Evolutionary conservation across 2,113 vertebrate species (phyloP).

Genomic region (Gasterosteus aculeatus): DNA sequence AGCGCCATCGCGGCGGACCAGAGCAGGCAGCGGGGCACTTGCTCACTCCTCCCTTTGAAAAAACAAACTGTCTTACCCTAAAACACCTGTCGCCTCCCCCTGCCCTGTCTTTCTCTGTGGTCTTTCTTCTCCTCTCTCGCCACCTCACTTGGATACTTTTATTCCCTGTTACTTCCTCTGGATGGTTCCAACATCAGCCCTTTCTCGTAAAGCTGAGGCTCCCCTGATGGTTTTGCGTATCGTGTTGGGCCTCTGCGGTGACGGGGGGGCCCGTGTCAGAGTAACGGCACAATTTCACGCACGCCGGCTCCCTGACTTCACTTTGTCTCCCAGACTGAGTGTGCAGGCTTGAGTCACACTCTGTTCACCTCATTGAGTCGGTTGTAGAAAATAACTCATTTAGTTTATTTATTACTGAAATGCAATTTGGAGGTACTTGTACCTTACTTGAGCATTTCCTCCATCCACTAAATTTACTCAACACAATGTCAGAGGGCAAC

Average conservation of each 20-base stretch:
- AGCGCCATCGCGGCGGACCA: conserved; percentile 38
- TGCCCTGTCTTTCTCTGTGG: background rate
- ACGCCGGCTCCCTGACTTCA: background rate
- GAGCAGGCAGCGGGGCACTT: conserved; percentile 48
- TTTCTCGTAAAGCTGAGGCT: conserved; percentile 19
- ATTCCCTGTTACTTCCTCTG: conserved; percentile 28
- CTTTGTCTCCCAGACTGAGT: conserved; percentile 16
- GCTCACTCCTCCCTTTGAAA: conserved; percentile 67
- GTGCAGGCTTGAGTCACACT: background rate
- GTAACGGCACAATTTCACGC: background rate
- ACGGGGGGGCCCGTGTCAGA: conserved; percentile 10
- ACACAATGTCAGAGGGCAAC: background rate
- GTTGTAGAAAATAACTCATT: background rate
- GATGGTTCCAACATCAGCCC: conserved; percentile 25
- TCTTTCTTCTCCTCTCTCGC: conserved; percentile 19
- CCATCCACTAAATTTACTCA: background rate
- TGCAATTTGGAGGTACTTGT: background rate
- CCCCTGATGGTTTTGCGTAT: conserved; percentile 18
- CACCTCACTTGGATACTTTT: conserved; percentile 3
- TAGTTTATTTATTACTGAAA: background rate
- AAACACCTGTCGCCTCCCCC: conserved; percentile 58
- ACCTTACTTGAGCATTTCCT: background rate
- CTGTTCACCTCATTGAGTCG: background rate
- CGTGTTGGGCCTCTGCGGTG: conserved; percentile 4
- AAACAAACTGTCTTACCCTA: conserved; percentile 69